Evolutionary conservation across 2,797 vertebrate species (phyloP), one percentile per base, ranked within the genome.

Genomic region (Avahi laniger): DNA sequence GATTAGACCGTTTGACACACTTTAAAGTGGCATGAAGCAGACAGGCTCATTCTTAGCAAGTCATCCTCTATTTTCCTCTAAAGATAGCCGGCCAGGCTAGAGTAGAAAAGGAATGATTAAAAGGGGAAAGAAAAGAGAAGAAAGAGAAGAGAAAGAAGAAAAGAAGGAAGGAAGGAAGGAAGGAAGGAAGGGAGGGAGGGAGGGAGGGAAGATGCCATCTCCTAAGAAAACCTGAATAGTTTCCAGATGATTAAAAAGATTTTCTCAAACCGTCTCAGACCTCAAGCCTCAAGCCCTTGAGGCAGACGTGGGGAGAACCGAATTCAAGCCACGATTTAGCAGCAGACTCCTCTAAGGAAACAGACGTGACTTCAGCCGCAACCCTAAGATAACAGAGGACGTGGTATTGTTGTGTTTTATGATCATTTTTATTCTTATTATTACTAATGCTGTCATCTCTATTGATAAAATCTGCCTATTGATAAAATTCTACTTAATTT

Each of bases 401-500:
- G 18, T 30, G n/a, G n/a, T 46, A 33, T 67, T 59, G n/a, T 61
- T 61, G 67, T 54, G 12, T 17, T 82, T 61, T 33, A 48, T 65
- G 63, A 73, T n/a, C 76, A 35, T 81, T 83, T 83, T 91, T 85
- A 65, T 50, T 14, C 46, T 69, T 83, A 41, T 54, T 72, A 92
- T 69, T 73, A 93, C 61, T 17, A 87, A 88, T 35, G 35, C 48
- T 89, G 89, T 92, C 67, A 70, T 69, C 82, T 89, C 87, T 85
- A 81, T 85, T 38, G 94, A 95, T 85, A 70, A 52, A 87, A 69
- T 79, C 91, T 94, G 79, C 76, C 81, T 73, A 73, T 61, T 3
- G 11, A 97, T 61, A 11, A 26, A 78, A 79, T 35, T 28, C 76
- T 26, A 22, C 76, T 22, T 54, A 14, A 79, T 54, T 79, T 79